A percentile compares a stretch with the other conserved stretches of the same genome.
Conservation (phyloP, 2,888 invertebrate species). For the Pandemis corylana region DNA sequence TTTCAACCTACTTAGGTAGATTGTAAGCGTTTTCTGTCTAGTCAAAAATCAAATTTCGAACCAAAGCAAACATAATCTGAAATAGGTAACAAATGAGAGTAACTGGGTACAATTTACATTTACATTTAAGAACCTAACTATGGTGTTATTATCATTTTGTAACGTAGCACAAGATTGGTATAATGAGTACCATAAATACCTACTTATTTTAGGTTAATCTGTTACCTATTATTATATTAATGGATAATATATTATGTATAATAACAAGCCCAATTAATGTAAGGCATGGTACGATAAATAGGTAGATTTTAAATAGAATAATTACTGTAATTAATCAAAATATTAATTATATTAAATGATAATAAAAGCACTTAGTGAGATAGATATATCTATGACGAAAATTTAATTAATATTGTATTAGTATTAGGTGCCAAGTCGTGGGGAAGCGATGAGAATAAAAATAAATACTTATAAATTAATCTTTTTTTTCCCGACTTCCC, state of each 20-base stretch:
- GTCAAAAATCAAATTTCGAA: constrained; percentile 54
- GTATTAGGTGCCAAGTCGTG: constrained; percentile 57
- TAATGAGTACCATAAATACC: constrained; percentile 8
- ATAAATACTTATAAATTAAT: constrained; percentile 36
- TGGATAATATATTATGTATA: constrained; percentile 25
- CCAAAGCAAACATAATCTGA: constrained; percentile 51
- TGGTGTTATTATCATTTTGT: constrained; percentile 48
- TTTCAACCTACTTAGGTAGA: neutral
- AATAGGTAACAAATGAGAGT: constrained; percentile 45
- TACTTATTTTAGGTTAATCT: constrained; percentile 26
- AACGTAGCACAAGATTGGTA: constrained; percentile 39
- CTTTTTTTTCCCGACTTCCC: neutral
- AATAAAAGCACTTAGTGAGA: constrained; percentile 48
- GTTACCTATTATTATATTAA: constrained; percentile 41
- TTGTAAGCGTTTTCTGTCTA: constrained; percentile 5
- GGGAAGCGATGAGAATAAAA: constrained; percentile 53
- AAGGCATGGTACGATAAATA: constrained; percentile 34
- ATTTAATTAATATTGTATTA: constrained; percentile 49
- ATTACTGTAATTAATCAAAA: constrained; percentile 38
- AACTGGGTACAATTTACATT: constrained; percentile 58
- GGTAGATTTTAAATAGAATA: constrained; percentile 34
- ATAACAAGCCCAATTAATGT: constrained; percentile 48
- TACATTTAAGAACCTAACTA: constrained; percentile 33
- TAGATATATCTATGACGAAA: constrained; percentile 51
- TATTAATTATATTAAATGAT: constrained; percentile 36